phyloP scores from a whole-genome alignment of 2,888 invertebrate genomes.

The Timandra comae region DNA sequence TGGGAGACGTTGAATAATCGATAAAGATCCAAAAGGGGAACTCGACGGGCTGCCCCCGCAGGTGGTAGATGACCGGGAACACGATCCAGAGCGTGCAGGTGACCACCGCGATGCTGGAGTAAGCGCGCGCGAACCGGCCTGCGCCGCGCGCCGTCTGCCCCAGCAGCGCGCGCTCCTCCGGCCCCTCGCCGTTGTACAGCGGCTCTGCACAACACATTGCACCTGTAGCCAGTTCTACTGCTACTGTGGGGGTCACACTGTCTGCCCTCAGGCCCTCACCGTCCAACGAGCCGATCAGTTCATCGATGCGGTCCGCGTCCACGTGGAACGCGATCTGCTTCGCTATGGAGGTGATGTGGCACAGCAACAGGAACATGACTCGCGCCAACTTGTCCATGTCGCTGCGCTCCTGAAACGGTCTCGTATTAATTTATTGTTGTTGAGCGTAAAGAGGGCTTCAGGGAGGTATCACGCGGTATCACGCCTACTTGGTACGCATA shows the following conservation, averaged over 20 bases:
- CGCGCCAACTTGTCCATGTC: slow-evolving; percentile 57
- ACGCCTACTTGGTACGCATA: slow-evolving; percentile 40
- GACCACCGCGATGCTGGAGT: slow-evolving; percentile 43
- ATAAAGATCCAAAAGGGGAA: slow-evolving; percentile 37
- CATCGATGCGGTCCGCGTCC: slow-evolving; percentile 25
- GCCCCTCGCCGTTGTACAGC: slow-evolving; percentile 18
- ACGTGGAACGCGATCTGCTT: slow-evolving; percentile 55
- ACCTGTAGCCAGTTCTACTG: no score
- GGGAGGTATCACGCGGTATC: neutral
- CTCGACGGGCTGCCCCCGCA: slow-evolving; percentile 30
- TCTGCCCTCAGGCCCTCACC: slow-evolving; percentile 13
- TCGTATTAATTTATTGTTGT: no score
- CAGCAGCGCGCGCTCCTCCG: slow-evolving; percentile 12
- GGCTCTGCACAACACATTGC: slow-evolving; percentile 19
- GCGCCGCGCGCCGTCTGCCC: slow-evolving; percentile 22
- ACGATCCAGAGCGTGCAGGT: slow-evolving; percentile 55
- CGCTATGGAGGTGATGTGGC: slow-evolving; percentile 57
- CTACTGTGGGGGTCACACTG: no score
- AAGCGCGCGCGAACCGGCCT: slow-evolving; percentile 26
- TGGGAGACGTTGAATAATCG: slow-evolving; percentile 19
- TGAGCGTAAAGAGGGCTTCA: no score
- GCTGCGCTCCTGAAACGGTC: slow-evolving; percentile 39
- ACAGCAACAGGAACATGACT: slow-evolving; percentile 63
- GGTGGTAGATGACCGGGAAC: slow-evolving; percentile 36
- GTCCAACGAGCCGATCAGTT: slow-evolving; percentile 23